phyloP scores from a whole-genome alignment of 2,888 invertebrate species.

The Brenthis daphne region DNA sequence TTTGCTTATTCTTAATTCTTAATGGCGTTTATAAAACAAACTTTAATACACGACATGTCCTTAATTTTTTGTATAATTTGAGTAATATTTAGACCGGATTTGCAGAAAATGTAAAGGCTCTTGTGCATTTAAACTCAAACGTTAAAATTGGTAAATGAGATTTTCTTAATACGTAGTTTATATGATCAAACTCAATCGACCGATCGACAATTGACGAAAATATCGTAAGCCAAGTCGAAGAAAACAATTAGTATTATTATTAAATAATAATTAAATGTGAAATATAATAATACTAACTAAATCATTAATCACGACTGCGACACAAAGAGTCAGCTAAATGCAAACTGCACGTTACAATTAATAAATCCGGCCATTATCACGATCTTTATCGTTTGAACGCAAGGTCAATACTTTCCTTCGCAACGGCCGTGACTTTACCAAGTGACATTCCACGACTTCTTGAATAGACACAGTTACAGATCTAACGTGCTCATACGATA shows the following conservation, averaged over 20 bases:
- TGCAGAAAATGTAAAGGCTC: no score
- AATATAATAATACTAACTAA: neutral
- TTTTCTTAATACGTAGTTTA: no score
- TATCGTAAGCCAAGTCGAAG: neutral
- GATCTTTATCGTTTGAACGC: conserved; percentile 17
- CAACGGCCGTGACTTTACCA: conserved; percentile 8
- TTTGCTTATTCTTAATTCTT: neutral
- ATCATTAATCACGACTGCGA: conserved; percentile 23
- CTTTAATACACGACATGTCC: no score
- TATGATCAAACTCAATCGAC: no score
- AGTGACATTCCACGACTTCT: conserved; percentile 13
- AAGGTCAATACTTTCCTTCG: conserved; percentile 24
- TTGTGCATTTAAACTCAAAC: no score
- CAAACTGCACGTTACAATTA: conserved; percentile 13
- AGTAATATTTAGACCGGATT: no score
- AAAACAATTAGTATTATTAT: neutral
- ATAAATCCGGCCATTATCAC: conserved; percentile 14
- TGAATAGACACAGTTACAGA: neutral
- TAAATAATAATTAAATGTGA: neutral
- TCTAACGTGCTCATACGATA: neutral
- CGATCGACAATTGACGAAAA: no score
- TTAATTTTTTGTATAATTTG: no score
- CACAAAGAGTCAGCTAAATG: conserved; percentile 19
- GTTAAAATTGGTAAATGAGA: no score
- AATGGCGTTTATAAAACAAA: neutral